A percentile compares a stretch with the other conserved stretches of the same genome.
These are phyloP conservation scores for Meles meles DNA, from an alignment of 2,113 vertebrate species.

Conservation along the genomic window DNA sequence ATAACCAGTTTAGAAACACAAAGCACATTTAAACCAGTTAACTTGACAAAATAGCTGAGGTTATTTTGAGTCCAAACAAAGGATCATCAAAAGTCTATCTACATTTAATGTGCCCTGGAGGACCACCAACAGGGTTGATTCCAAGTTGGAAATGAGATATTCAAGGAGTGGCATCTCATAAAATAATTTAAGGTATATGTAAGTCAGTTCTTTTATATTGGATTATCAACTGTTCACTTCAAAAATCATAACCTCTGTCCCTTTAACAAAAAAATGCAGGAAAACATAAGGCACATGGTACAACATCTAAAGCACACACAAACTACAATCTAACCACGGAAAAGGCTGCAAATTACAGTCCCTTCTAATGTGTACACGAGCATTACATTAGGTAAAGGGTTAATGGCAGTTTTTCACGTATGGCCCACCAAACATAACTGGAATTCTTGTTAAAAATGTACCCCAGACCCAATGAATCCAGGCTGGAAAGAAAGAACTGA, in stretches of 20 bases:
- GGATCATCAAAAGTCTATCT: neutral
- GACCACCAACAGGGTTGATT: neutral
- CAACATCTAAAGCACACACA: neutral
- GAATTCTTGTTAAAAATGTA: neutral
- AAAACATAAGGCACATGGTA: neutral
- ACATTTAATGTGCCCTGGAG: neutral
- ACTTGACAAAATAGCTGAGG: conserved; percentile 9
- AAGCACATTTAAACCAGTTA: neutral
- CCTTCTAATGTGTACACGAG: neutral
- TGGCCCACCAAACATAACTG: neutral
- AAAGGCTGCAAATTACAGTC: neutral
- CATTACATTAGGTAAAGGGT: neutral
- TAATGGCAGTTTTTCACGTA: neutral
- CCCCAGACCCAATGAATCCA: neutral
- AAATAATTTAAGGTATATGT: neutral
- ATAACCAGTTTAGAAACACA: neutral
- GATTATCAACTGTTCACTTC: neutral
- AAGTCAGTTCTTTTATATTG: neutral
- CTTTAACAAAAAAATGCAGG: neutral
- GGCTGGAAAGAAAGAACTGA: neutral
- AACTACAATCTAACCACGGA: neutral
- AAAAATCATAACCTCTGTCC: neutral
- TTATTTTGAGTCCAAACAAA: conserved; percentile 25
- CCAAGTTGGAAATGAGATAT: neutral
- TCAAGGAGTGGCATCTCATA: neutral